Base-by-base conservation (phyloP, 2,888 invertebrate species). In the Coremacera marginata region DNA sequence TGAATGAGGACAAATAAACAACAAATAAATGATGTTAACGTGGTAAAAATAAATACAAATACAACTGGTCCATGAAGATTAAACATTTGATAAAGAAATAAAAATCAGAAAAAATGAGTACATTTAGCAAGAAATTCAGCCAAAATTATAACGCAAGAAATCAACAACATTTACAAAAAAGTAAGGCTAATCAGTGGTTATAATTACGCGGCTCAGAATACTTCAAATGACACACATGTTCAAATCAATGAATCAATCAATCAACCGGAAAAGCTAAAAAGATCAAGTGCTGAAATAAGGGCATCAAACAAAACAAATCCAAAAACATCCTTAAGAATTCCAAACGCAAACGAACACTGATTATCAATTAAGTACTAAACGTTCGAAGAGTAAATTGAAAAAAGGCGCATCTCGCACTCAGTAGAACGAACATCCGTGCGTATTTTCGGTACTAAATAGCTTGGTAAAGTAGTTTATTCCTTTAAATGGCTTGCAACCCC, bases 171-270 rank as follows among this genome's bases (percentile, higher is more conserved):
- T n/a, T 27, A 62, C 55, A 19, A 78, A 81, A 80, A 81, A 81
- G 82, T 81, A 31, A 75, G 77, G 81, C 85, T 84, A 86, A 86
- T 86, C 86, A 85, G 78, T 77, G 78, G 77, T n/a, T 57, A 37
- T 79, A 81, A 81, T 81, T 79, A 80, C 75, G 71, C 80, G 80
- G 77, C 80, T 81, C 65, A 67, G 81, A 78, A 80, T 80, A 80
- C 79, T 80, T 78, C 81, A 83, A 85, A 85, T 86, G 82, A 81
- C 80, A 80, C 86, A 86, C 83, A 86, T 86, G 86, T 79, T 80
- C 81, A 44, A 44, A 44, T 44, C 44, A 67, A 67, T 55, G 22
- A 44, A 67, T 55, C 74, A 74, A 74, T 74, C 73, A 51, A 52
- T 73, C 73, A 11, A 49, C 27, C 63, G 25, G 31, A 63, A 62